Conservation (phyloP, 2,113 vertebrate species). For the Theristicus caerulescens region DNA sequence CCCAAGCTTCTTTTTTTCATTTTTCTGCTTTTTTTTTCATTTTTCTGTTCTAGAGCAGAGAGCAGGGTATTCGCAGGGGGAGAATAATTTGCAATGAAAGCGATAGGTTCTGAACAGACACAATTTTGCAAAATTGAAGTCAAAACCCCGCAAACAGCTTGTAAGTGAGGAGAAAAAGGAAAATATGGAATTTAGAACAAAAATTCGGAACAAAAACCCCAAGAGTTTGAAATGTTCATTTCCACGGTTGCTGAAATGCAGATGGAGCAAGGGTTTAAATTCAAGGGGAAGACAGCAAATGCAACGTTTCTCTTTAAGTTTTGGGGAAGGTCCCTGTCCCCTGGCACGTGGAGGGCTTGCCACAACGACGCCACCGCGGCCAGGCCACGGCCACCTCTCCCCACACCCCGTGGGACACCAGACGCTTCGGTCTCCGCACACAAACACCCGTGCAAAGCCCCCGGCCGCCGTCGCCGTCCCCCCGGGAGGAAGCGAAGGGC, state of each 20-base stretch:
- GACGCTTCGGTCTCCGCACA: rapidly evolving
- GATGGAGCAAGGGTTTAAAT: background rate
- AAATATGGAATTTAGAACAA: background rate
- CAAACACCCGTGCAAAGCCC: background rate
- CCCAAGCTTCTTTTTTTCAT: background rate
- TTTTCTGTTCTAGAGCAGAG: background rate
- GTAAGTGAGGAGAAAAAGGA: background rate
- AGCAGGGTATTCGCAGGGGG: rapidly evolving
- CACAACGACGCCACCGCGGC: rapidly evolving
- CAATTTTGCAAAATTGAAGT: background rate
- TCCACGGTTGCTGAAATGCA: background rate
- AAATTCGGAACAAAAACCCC: too few relatives aligned
- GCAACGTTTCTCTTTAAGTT: background rate
- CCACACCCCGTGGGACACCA: rapidly evolving
- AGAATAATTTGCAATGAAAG: background rate
- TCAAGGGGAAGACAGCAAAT: background rate
- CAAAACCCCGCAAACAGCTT: background rate
- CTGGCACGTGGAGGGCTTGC: background rate
- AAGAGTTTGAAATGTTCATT: background rate
- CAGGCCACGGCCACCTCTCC: background rate
- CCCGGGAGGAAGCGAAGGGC: background rate
- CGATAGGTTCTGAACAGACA: background rate
- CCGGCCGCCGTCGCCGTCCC: rapidly evolving
- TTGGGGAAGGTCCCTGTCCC: background rate
- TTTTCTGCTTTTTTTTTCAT: background rate